Evolutionary conservation across 1,140 invertebrate genomes (phyloP), one percentile per base, ranked within the genome.

Genomic region (Drosophila elegans): DNA sequence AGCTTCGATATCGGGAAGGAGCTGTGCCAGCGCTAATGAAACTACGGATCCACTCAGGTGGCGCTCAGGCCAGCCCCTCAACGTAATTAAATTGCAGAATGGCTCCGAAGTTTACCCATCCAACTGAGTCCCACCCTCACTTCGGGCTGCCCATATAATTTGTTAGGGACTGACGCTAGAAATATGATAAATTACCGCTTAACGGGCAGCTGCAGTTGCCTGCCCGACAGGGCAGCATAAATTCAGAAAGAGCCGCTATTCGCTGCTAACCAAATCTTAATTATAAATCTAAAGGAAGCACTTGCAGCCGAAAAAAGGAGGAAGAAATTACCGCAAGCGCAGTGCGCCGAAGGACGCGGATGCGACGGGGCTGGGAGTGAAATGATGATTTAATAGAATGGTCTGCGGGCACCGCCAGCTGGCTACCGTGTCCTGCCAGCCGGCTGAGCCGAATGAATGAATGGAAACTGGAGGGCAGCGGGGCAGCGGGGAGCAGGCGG

Each of bases 251-350:
- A 48, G 75, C 78, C 80, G 46, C 72, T 75, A 66, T 82, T 90
- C 77, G 80, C 81, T 85, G 78, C 86, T 82, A 82, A 85, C 86
- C 86, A 85, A 90, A 90, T 90, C 86, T 90, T 90, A 90, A 90
- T 90, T 90, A 90, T 90, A 90, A 90, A 90, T 90, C 86, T 90
- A 90, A 76, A 90, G 86, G 86, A 90, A 90, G 86, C 85, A 89
- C 84, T 89, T 89, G 80, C 66, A 84, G 75, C 54, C 73, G 25
- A 75, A 53, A 74, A 54, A 55, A 49, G 38, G 59, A 46, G 38
- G 49, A 63, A 63, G 36, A 74, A 80, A 79, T 88, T 79, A 83
- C 79, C 74, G 67, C 74, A 79, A 82, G 83, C 75, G 78, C 79
- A 88, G 64, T 82, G 83, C 56, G 53, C 67, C 46, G 71, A 32